Evolutionary conservation across 2,113 vertebrate genomes (phyloP).

Genomic region (Menidia beryllina): DNA sequence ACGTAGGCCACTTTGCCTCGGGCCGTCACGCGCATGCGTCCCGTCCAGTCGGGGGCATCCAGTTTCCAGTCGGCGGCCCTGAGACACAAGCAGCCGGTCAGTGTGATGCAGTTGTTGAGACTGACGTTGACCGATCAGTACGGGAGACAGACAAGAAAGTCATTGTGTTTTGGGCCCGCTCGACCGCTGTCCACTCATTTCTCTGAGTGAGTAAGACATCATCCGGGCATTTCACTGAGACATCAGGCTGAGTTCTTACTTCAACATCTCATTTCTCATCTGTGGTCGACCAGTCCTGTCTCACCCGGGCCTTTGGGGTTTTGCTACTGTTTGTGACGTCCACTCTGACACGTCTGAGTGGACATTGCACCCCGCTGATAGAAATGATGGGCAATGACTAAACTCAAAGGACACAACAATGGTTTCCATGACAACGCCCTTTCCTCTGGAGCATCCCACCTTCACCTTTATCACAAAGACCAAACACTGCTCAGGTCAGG

Average conservation of each 20-base stretch:
- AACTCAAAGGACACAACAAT: not conserved
- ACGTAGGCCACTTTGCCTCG: conserved; percentile 93
- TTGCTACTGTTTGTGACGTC: conserved; percentile 48
- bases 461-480: not conserved
- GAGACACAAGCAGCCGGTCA: conserved; percentile 23
- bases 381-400: conserved; percentile 12
- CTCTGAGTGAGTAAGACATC: conserved; percentile 31
- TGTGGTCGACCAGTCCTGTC: conserved; percentile 52
- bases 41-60: conserved; percentile 95
- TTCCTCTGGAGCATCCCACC: not conserved
- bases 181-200: conserved; percentile 14
- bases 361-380: too few relatives aligned
- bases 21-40: conserved; percentile 93
- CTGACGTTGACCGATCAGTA: conserved; percentile 7
- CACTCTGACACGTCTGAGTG: conserved; percentile 43
- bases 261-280: conserved; percentile 57
- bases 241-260: conserved; percentile 53
- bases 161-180: conserved; percentile 27
- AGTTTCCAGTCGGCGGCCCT: conserved; percentile 99
- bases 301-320: conserved; percentile 33
- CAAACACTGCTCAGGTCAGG: conserved; percentile 29
- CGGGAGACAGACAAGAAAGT: conserved; percentile 12
- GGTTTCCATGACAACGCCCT: not conserved
- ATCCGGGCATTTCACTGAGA: conserved; percentile 37
- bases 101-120: conserved; percentile 21